Evolutionary conservation across 2,797 vertebrate species (phyloP), one percentile per base, ranked within the genome.

Genomic region (Nothura maculosa): DNA sequence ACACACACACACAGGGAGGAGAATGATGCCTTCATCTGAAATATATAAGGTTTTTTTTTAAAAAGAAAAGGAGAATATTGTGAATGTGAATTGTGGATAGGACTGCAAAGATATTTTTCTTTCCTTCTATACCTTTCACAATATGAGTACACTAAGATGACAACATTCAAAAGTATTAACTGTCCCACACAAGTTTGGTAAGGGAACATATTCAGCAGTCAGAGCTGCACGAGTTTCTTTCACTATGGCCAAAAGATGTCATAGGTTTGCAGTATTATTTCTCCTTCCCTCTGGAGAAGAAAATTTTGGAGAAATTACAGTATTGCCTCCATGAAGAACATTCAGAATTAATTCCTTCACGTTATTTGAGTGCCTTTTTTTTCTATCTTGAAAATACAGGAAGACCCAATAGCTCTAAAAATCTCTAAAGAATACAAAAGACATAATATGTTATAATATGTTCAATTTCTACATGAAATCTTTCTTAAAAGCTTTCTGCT

Each of bases 221-320:
- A 22, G 25, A 85, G 16, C 19, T 64, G 2, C 10, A 13, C 61
- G 17, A 4, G 28, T 36, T 15, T 63, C 3, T 36, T 75, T 64
- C 4, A 38, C 3, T 17, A 9, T 14, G 32, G 1, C 11, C 9
- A 8, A 6, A 2, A 1, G 1, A 5, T 79, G 22, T 28, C 42
- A 82, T 21, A 57, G 36, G 57, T 75, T n/a, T 64, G 20, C 34
- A 73, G 15, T 17, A 20, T 18, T 84, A 20, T 40, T 60, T 63
- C 16, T 69, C 20, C 20, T 28, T 58, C 3, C 9, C 62, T 76
- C 38, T 38, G 38, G 38, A 38, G 38, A 38, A 38, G 38, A 12
- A 38, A 38, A 55, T 7, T 57, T 3, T 28, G 42, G 8, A 7
- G 24, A 82, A 68, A 30, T 8, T 34, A 27, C 30, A 52, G 9